Evolutionary conservation across 1,140 invertebrate genomes (phyloP).

Genomic region (Planococcus citri): DNA sequence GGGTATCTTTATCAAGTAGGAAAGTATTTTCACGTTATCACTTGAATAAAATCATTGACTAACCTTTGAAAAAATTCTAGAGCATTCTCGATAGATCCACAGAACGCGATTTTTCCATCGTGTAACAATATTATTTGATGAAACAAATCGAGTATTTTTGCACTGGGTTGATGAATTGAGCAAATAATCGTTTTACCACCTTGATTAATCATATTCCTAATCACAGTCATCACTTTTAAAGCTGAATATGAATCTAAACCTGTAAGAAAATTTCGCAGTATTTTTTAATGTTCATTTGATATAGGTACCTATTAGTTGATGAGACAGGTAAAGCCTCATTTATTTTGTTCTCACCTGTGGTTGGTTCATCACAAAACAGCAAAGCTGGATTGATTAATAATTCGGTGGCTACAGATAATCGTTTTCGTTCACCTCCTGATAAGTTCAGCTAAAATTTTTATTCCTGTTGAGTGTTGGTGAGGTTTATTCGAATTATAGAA

Average conservation of each 20-base stretch:
- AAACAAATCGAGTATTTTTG: slow-evolving; percentile 78
- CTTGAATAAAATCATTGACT: no score
- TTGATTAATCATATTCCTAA: slow-evolving; percentile 45
- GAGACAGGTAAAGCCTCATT: neutral
- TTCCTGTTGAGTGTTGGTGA: slow-evolving; percentile 4
- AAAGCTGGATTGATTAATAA: slow-evolving; percentile 81
- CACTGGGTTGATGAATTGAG: slow-evolving; percentile 96
- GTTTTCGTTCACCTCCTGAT: slow-evolving; percentile 86
- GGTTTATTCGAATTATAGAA: no score
- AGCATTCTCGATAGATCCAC: slow-evolving; percentile 60
- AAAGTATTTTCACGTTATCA: no score
- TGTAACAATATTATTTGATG: slow-evolving; percentile 73
- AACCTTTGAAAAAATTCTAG: slow-evolving; percentile 66
- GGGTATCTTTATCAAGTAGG: no score
- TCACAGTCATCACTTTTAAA: slow-evolving; percentile 63
- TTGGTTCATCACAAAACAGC: slow-evolving; percentile 93
- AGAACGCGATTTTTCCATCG: slow-evolving; percentile 78
- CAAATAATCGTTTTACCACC: slow-evolving; percentile 76
- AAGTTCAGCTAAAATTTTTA: slow-evolving; percentile 43
- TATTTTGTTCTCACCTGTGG: slow-evolving; percentile 46
- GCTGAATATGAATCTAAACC: slow-evolving; percentile 88
- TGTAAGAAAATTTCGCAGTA: neutral
- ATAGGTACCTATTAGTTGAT: no score
- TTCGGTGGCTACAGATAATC: slow-evolving; percentile 86
- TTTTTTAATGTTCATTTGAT: neutral